Evolutionary conservation across 1,140 invertebrate genomes (phyloP).

Genomic region (Lucilia cuprina): DNA sequence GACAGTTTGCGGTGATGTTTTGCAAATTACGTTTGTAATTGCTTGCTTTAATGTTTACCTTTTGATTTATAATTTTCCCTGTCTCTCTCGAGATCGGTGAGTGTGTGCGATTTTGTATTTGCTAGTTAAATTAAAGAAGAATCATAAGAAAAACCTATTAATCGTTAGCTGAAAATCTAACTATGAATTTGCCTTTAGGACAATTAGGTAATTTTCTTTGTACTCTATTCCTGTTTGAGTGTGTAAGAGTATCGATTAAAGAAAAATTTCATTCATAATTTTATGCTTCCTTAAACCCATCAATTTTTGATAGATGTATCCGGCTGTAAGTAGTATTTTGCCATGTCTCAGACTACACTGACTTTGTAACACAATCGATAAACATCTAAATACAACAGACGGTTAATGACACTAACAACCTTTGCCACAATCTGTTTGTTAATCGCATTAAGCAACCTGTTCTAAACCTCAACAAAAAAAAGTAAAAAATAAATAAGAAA

Average conservation of each 20-base stretch:
- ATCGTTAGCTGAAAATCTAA: no score
- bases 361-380: conserved; percentile 4
- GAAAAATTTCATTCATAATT: background rate
- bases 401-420: conserved; percentile 26
- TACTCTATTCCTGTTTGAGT: background rate
- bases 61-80: conserved; percentile 10
- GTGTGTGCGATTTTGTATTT: no score
- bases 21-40: conserved; percentile 44
- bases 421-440: conserved; percentile 15
- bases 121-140: no score
- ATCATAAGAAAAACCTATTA: background rate
- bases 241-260: no score
- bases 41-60: conserved; percentile 32
- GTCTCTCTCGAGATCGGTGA: background rate
- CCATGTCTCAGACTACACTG: background rate
- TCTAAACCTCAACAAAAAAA: background rate
- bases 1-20: conserved; percentile 43
- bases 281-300: background rate
- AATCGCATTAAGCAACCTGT: background rate
- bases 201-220: background rate
- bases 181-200: no score
- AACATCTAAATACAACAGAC: conserved; percentile 18
- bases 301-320: conserved; percentile 14
- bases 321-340: background rate
- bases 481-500: background rate